Evolutionary conservation across 2,113 vertebrate genomes (phyloP), one percentile per base, ranked within the genome.

Genomic region (Proteles cristata): DNA sequence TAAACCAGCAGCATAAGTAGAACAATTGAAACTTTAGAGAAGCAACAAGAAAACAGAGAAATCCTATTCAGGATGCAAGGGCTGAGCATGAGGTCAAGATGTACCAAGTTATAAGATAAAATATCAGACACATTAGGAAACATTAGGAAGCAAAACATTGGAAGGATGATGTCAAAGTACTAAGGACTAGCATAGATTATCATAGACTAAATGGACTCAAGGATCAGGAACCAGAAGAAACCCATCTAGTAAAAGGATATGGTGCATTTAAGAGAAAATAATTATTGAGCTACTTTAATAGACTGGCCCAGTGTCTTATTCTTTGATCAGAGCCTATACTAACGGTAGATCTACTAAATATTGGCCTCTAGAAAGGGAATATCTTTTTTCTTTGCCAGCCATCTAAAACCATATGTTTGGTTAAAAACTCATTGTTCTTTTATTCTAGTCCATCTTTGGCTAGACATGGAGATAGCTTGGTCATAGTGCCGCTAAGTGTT

Each of bases 371-470:
- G 53, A 68, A 86, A 87, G 33, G 82, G 25, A 55, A 77, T 43
- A 11, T 17, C 39, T n/a, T 48, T 96, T 94, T 96, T 82, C 33
- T 90, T 94, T 93, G 39, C 35, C 81, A 94, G 43, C 31, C 26
- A 87, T 69, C 65, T 96, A 85, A 96, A 96, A 89, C 79, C 12
- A 58, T 55, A 53, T 76, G 8, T 71, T 96, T 94, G 73, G 19
- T 83, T 96, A 87, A 96, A 94, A 97, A 77, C 14, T 58, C 65
- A 88, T 61, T 90, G 58, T 50, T 71, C 68, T 87, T 95, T 93
- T 63, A 86, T 97, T 94, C 63, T 96, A 55, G 69, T 94, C 55
- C 83, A 5, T 90, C 76, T 80, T 94, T 97, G 74, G 53, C 50
- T 50, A 58, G 35, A 2, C 26, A 28, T n/a, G 74, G 61, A 83